phyloP scores from a whole-genome alignment of 2,888 invertebrate genomes.

The Platycnemis pennipes region DNA sequence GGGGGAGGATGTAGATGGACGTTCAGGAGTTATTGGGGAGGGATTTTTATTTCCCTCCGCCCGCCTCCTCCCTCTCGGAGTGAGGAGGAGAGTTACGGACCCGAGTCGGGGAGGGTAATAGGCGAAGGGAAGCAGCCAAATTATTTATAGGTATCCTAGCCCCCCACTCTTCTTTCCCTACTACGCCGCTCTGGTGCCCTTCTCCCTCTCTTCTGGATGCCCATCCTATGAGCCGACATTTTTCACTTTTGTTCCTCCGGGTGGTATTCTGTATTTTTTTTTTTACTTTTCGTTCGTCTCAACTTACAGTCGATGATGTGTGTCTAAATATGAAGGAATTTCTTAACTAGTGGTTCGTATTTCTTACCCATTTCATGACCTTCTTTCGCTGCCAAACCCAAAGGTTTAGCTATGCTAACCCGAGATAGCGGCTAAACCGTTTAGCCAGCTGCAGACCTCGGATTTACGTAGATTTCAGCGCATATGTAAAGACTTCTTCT shows the following conservation, averaged over 20 bases:
- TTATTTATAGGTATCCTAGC: slow-evolving; percentile 67
- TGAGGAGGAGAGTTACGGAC: neutral
- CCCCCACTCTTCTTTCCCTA: neutral
- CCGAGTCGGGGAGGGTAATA: slow-evolving; percentile 32
- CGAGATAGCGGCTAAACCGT: too few relatives aligned
- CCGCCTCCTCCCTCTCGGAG: neutral
- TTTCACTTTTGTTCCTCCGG: neutral
- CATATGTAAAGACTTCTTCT: too few relatives aligned
- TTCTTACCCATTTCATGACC: neutral
- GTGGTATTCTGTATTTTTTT: neutral
- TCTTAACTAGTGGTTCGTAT: neutral
- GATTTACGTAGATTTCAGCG: too few relatives aligned
- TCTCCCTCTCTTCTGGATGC: neutral
- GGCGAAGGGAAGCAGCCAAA: slow-evolving; percentile 50
- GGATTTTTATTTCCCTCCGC: slow-evolving; percentile 34
- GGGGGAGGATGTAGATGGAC: slow-evolving; percentile 36
- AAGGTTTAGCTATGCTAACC: too few relatives aligned
- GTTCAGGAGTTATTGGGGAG: slow-evolving; percentile 66
- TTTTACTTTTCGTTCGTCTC: neutral
- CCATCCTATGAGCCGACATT: neutral
- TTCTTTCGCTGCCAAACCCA: too few relatives aligned
- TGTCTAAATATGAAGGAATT: neutral
- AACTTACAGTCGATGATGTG: neutral
- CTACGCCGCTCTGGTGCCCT: neutral
- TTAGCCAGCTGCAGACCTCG: too few relatives aligned